A percentile compares a stretch with the other conserved stretches of the same genome.
These are phyloP conservation scores for Dicyrtomina minuta DNA, from an alignment of 2,888 invertebrate genomes.

Conservation along the genomic window DNA sequence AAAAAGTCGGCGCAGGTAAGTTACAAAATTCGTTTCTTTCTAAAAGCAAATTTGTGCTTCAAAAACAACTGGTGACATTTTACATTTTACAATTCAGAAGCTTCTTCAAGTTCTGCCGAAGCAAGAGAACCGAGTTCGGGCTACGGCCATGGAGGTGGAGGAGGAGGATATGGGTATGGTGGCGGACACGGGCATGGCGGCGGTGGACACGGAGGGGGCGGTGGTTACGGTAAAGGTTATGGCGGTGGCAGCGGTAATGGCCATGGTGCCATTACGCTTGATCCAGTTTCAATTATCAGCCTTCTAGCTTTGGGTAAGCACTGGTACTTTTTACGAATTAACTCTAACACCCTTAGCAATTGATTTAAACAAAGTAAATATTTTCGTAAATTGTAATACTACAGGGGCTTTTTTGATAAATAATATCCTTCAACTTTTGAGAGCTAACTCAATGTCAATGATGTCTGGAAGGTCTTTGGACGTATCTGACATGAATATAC, in stretches of 20 bases:
- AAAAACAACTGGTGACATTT: neutral
- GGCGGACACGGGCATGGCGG: conserved; percentile 21
- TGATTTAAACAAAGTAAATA: conserved; percentile 2
- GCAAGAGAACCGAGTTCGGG: conserved; percentile 14
- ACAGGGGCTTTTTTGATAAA: conserved; percentile 52
- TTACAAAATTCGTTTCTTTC: neutral
- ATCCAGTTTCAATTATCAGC: conserved; percentile 53
- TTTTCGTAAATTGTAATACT: conserved; percentile 6
- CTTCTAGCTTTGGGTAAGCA: conserved; percentile 49
- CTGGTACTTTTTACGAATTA: too few species aligned
- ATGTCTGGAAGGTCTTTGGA: conserved; percentile 33
- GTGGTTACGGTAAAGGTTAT: conserved; percentile 42
- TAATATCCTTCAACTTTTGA: conserved; percentile 51
- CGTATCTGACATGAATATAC: conserved; percentile 39
- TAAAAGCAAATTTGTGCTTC: conserved; percentile 5
- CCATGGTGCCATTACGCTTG: conserved; percentile 50
- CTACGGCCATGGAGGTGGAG: conserved; percentile 9
- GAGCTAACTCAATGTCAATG: conserved; percentile 40
- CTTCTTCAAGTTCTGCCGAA: conserved; percentile 1
- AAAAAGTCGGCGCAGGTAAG: conserved; percentile 8
- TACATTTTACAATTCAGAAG: neutral
- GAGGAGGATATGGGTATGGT: neutral
- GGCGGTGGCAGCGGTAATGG: conserved; percentile 11
- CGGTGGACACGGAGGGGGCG: conserved; percentile 36
- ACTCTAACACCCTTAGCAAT: too few species aligned